Evolutionary conservation across 2,888 invertebrate genomes (phyloP).

Genomic region (Ophion ventricosus): DNA sequence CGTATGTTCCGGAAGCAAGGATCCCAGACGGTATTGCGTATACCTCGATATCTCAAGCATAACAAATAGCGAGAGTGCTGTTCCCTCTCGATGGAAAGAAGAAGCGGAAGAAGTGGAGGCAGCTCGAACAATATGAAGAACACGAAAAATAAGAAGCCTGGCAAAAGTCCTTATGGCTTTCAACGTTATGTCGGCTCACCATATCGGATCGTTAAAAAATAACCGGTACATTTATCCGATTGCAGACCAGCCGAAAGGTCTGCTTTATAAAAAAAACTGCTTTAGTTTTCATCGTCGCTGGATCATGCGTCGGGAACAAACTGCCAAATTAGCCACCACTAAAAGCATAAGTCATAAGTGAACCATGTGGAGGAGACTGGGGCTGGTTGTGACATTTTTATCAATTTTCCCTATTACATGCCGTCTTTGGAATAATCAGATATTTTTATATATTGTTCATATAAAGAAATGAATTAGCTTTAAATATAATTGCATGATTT

Average conservation of each 20-base stretch:
- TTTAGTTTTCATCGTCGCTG: background rate
- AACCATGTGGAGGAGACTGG: too few species aligned
- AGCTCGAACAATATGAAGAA: background rate
- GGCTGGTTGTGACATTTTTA: too few species aligned
- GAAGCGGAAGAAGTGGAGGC: background rate
- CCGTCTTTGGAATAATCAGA: too few species aligned
- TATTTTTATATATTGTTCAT: too few species aligned
- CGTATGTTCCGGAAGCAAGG: slow-evolving; percentile 23
- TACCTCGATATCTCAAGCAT: slow-evolving; percentile 35
- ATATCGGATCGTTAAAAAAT: background rate
- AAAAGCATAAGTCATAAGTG: background rate
- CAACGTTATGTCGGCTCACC: background rate
- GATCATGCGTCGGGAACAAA: background rate
- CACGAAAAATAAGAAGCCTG: background rate
- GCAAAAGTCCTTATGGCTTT: background rate
- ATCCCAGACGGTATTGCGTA: slow-evolving; percentile 14
- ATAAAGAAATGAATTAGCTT: too few species aligned
- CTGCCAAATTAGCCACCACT: background rate
- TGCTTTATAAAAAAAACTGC: background rate
- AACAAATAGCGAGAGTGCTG: slow-evolving; percentile 34
- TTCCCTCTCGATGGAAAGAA: background rate
- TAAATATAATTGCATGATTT: too few species aligned
- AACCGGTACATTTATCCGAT: background rate
- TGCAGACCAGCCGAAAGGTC: background rate
- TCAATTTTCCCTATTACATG: too few species aligned